Percentiles rank a stretch among this genome's conserved stretches.
Conservation (phyloP, 92 coral and sea anemone genomes). For the Virgularia gustaviana region DNA sequence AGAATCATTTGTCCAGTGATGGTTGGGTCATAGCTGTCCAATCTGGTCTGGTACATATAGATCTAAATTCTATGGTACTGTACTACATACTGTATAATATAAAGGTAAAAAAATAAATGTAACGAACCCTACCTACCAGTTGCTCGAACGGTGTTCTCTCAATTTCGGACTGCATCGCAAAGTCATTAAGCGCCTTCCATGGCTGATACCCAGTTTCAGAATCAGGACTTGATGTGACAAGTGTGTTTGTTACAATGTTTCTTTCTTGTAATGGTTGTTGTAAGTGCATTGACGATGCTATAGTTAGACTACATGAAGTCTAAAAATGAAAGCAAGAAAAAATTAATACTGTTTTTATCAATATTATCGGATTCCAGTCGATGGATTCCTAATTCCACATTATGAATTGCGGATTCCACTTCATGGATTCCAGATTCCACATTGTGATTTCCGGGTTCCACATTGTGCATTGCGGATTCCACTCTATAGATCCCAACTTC, state of each 20-base stretch:
- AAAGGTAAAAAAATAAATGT: no score
- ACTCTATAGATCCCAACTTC: no score
- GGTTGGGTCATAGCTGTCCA: no score
- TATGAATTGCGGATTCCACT: no score
- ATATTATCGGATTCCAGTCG: background rate
- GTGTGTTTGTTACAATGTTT: slow-evolving; percentile 3
- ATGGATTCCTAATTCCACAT: background rate
- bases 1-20: no score
- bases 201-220: slow-evolving; percentile 83
- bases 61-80: no score
- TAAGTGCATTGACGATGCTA: background rate
- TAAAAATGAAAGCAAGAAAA: background rate
- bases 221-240: slow-evolving; percentile 30
- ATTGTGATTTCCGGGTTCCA: no score
- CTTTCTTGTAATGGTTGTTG: slow-evolving; percentile 32
- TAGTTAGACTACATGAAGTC: slow-evolving; percentile 33
- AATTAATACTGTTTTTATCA: background rate
- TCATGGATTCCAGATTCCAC: no score
- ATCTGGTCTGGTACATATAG: background rate
- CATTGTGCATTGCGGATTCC: no score
- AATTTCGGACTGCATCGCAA: slow-evolving; percentile 93
- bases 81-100: no score
- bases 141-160: slow-evolving; percentile 97
- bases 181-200: slow-evolving; percentile 96
- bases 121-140: slow-evolving; percentile 80